Percentiles rank a stretch among this genome's conserved stretches.
Evolutionary conservation across 2,797 vertebrate species (phyloP).

Genomic region (Eulemur rubriventer): DNA sequence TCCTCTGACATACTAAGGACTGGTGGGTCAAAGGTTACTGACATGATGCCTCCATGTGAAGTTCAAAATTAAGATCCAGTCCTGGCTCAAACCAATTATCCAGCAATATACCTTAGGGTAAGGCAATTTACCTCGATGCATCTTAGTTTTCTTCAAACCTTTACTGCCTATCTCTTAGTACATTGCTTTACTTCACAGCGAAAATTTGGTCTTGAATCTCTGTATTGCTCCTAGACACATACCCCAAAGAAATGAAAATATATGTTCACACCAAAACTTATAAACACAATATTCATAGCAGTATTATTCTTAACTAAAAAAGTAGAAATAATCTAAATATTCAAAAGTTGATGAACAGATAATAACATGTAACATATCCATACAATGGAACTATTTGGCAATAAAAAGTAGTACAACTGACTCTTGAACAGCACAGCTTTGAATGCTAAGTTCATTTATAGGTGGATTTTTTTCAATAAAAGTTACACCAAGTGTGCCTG

Average conservation of each 20-base stretch:
- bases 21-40: not conserved
- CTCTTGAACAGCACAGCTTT: not conserved
- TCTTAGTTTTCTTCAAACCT: not conserved
- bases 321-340: not conserved
- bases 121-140: not conserved
- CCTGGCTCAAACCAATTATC: not conserved
- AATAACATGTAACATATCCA: not conserved
- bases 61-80: slow-evolving; percentile 11
- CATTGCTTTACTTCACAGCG: not conserved
- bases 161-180: not conserved
- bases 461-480: not conserved
- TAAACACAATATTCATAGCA: not conserved
- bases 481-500: not conserved
- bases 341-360: not conserved
- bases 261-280: not conserved
- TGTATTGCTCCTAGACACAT: not conserved
- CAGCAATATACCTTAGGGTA: not conserved
- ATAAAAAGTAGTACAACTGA: not conserved
- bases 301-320: not conserved
- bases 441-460: not conserved
- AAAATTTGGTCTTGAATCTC: not conserved
- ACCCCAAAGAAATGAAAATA: not conserved
- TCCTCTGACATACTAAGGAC: not conserved
- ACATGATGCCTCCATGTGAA: not conserved
- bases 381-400: not conserved